Conservation (phyloP, 2,888 invertebrate species). For the Elegia similella region DNA sequence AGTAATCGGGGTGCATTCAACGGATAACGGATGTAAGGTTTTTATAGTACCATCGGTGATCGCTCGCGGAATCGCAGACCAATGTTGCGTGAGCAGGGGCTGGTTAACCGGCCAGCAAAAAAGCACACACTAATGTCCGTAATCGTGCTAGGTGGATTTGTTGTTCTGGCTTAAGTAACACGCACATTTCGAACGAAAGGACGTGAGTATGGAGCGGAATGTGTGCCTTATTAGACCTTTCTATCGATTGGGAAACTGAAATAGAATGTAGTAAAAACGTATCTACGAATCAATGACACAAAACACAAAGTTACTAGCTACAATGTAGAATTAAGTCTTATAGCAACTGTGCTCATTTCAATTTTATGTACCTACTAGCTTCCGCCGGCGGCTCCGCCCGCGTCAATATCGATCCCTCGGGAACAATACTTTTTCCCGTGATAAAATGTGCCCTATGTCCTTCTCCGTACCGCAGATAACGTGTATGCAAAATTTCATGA, state of each 20-base stretch:
- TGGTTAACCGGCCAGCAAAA: slow-evolving; percentile 28
- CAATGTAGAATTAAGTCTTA: too few species aligned
- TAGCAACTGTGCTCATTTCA: too few species aligned
- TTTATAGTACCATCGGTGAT: slow-evolving; percentile 47
- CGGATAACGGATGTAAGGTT: slow-evolving; percentile 56
- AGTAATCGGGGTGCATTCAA: slow-evolving; percentile 34
- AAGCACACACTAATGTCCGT: slow-evolving; percentile 29
- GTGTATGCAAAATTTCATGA: too few species aligned
- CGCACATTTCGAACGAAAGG: slow-evolving; percentile 7
- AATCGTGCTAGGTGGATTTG: slow-evolving; percentile 7
- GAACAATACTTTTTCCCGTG: too few species aligned
- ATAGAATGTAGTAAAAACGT: neutral
- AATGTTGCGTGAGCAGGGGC: slow-evolving; percentile 52
- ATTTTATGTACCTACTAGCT: too few species aligned
- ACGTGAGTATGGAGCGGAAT: slow-evolving; percentile 2
- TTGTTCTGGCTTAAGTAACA: slow-evolving; percentile 10
- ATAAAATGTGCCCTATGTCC: too few species aligned
- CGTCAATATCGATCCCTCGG: too few species aligned
- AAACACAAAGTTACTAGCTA: neutral
- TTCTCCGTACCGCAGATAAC: too few species aligned
- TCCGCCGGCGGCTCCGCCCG: too few species aligned
- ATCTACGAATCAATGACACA: neutral
- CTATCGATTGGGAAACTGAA: slow-evolving; percentile 4
- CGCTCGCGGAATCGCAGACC: slow-evolving; percentile 39
- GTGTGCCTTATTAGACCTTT: slow-evolving; percentile 9